These are phyloP conservation scores for Raja brachyura DNA, from an alignment of 2,113 vertebrate genomes.

Conservation along the genomic window DNA sequence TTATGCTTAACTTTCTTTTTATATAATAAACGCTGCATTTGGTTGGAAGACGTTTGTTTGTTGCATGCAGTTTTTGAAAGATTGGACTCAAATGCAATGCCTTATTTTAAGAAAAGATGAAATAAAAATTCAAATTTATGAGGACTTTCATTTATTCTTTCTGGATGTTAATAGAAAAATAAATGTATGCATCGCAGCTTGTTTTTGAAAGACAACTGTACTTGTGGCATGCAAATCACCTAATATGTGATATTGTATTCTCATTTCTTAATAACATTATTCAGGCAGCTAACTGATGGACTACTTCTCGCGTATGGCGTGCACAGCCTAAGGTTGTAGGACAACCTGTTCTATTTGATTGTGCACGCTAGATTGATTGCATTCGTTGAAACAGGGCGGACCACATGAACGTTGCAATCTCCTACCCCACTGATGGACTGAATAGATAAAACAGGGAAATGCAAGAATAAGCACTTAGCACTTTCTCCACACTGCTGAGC, in stretches of 20 bases:
- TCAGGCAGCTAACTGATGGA: background rate
- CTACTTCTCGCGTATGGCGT: too few relatives aligned
- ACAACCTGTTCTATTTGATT: too few relatives aligned
- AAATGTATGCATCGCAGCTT: background rate
- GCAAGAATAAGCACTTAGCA: background rate
- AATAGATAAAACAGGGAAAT: background rate
- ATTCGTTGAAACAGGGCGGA: too few relatives aligned
- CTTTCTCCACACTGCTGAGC: background rate
- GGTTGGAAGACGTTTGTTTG: background rate
- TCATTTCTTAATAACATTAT: background rate
- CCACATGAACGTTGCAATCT: too few relatives aligned
- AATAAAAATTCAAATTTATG: background rate
- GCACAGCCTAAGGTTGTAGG: too few relatives aligned
- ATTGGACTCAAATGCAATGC: background rate
- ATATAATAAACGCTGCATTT: background rate
- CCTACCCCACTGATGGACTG: background rate
- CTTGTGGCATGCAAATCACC: background rate
- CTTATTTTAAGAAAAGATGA: background rate
- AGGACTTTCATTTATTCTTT: background rate
- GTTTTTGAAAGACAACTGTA: background rate
- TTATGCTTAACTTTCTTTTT: background rate
- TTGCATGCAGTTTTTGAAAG: background rate
- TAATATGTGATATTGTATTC: background rate
- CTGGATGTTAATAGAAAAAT: conserved; percentile 1
- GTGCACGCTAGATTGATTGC: too few relatives aligned